Evolutionary conservation across 92 coral and sea anemone genomes (phyloP), one percentile per base, ranked within the genome.

Genomic region (Pocillopora meandrina): DNA sequence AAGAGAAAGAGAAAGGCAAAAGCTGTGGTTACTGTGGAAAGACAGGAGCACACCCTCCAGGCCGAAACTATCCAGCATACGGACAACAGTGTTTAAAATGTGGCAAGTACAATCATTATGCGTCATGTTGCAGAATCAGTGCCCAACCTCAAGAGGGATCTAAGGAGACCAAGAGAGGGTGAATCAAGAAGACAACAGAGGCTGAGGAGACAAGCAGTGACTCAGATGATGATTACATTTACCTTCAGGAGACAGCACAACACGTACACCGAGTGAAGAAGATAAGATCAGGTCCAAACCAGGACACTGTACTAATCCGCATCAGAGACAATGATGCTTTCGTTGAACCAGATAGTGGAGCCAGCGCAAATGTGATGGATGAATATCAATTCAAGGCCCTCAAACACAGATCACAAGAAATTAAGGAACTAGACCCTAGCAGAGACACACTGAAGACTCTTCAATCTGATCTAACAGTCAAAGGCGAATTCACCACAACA

Each of bases 361-460:
- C 90, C 10, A 87, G 83, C 49, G 82, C 81, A 61, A 92, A 92
- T 71, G 79, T 92, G 5, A 89, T 92, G 93, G 95, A 89, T 77
- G 88, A 88, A 59, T 86, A 92, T 58, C 95, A 86, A 69, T 92
- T 92, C 79, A 84, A 56, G 62, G 93, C 90, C 6, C 90, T 90
- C 52, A 58, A 72, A 16, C 95, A 87, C 76, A 80, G 91, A 84
- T 87, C 90, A 60, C 75, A 83, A 65, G 90, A 89, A 21, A 87
- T 87, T 14, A 56, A 15, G 71, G 26, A 74, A 34, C 81, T 87
- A 11, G 26, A 34, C 34, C 71, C 85, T 20, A 85, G 85, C 21
- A 58, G 68, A 67, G 78, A 78, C 12, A 86, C 85, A 12, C 84
- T 87, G 33, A 75, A 74, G 61, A 79, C 89, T 78, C 84, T 87